phyloP scores from a whole-genome alignment of 2,888 invertebrate genomes.

The Diadegma fenestrale region DNA sequence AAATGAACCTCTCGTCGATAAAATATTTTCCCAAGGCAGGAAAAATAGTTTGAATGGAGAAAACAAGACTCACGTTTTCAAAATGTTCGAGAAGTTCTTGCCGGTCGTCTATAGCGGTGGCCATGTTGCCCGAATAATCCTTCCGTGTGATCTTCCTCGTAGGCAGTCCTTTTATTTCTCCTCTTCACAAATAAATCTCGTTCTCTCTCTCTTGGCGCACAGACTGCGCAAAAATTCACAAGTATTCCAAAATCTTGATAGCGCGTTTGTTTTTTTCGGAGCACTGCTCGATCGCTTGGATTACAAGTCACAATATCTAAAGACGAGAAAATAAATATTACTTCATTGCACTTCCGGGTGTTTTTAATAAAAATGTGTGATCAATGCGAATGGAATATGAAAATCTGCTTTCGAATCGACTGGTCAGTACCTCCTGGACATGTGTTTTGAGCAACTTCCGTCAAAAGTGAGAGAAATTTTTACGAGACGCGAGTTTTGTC shows the following conservation, averaged over 20 bases:
- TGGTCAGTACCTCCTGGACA: background rate
- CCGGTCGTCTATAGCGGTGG: constrained; percentile 84
- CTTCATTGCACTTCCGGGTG: background rate
- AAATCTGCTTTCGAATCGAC: background rate
- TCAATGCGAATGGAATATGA: background rate
- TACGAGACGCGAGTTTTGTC: constrained; percentile 15
- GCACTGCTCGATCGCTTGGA: constrained; percentile 1
- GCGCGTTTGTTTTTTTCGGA: background rate
- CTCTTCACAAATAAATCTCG: constrained; percentile 26
- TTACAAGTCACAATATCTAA: background rate
- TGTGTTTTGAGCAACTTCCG: background rate
- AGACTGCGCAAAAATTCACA: background rate
- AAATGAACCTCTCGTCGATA: background rate
- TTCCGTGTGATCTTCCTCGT: constrained; percentile 73
- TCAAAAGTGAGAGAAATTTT: background rate
- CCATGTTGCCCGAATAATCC: constrained; percentile 82
- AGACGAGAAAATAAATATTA: background rate
- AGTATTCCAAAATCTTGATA: background rate
- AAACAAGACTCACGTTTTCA: constrained; percentile 79
- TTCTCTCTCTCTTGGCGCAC: constrained; percentile 10
- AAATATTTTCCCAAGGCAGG: background rate
- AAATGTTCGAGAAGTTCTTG: constrained; percentile 83
- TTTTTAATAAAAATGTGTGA: background rate
- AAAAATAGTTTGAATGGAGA: constrained; percentile 11
- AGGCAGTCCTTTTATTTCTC: constrained; percentile 65